Percentiles rank a stretch among this genome's conserved stretches.
These are phyloP conservation scores for Phyto melanocephala DNA, from an alignment of 2,888 invertebrate species.

Conservation along the genomic window DNA sequence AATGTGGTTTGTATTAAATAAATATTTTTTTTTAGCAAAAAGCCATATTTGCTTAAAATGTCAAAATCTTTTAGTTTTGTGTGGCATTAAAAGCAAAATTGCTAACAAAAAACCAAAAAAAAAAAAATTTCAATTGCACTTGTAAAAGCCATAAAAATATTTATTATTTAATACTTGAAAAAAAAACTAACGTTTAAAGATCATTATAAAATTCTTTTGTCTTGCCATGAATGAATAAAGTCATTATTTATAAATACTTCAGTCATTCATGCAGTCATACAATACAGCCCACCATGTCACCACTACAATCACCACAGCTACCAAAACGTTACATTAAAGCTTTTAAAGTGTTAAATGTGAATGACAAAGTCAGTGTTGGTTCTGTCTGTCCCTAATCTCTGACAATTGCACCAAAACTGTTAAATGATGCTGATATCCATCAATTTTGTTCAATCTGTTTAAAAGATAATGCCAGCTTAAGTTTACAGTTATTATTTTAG, in stretches of 20 bases:
- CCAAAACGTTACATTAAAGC: not conserved
- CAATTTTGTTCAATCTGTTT: conserved; percentile 6
- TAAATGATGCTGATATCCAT: conserved; percentile 9
- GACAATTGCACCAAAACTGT: conserved; percentile 8
- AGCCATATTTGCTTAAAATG: conserved; percentile 49
- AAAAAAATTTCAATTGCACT: conserved; percentile 37
- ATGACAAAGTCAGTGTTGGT: conserved; percentile 1
- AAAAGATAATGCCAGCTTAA: not conserved
- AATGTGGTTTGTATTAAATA: conserved; percentile 11
- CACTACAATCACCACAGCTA: not conserved
- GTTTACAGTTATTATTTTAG: not conserved
- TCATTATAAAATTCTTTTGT: conserved; percentile 59
- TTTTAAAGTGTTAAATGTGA: conserved; percentile 26
- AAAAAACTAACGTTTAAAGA: conserved; percentile 26
- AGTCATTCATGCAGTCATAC: not conserved
- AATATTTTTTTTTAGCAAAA: not conserved
- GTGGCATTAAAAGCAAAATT: conserved; percentile 46
- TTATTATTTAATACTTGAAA: conserved; percentile 41
- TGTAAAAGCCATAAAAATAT: conserved; percentile 36
- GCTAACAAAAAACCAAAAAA: not conserved
- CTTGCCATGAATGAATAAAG: conserved; percentile 39
- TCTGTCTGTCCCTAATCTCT: not conserved
- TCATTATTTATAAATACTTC: conserved; percentile 46
- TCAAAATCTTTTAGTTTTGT: conserved; percentile 38
- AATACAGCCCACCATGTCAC: not conserved